These are phyloP conservation scores for Globodera rostochiensis DNA, from an alignment of 1,140 invertebrate species.

Conservation along the genomic window DNA sequence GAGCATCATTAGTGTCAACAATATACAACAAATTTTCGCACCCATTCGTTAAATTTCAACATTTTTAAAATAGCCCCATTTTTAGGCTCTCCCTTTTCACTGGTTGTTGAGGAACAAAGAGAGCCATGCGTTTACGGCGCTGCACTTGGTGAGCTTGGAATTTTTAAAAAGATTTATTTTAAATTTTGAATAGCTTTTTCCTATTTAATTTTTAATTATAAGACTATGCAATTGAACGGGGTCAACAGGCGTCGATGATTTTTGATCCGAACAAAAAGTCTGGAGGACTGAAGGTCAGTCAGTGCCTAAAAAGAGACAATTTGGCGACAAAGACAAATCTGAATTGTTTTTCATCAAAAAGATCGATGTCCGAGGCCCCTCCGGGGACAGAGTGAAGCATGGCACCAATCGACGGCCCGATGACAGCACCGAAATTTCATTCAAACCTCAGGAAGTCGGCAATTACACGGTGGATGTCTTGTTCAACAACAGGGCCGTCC, in stretches of 20 bases:
- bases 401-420: conserved; percentile 45
- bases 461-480: conserved; percentile 75
- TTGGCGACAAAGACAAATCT: background rate
- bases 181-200: background rate
- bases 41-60: background rate
- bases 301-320: background rate
- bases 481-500: conserved; percentile 75
- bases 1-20: no score
- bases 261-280: conserved; percentile 67
- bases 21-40: background rate
- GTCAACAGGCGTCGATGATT: conserved; percentile 66
- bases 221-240: conserved; percentile 65
- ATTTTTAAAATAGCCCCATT: background rate
- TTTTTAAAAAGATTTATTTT: no score
- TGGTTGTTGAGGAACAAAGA: conserved; percentile 73
- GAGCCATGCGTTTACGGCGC: conserved; percentile 73
- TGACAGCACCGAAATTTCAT: conserved; percentile 63
- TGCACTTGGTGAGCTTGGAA: conserved; percentile 40
- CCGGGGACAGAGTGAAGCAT: conserved; percentile 45
- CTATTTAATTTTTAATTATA: background rate
- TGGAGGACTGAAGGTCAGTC: conserved; percentile 64
- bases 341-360: background rate
- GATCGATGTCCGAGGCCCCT: conserved; percentile 53
- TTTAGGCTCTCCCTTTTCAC: conserved; percentile 68
- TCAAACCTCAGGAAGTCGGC: conserved; percentile 74